A percentile compares a stretch with the other conserved stretches of the same genome.
phyloP scores from a whole-genome alignment of 2,797 vertebrate genomes.

The Anas bernieri region DNA sequence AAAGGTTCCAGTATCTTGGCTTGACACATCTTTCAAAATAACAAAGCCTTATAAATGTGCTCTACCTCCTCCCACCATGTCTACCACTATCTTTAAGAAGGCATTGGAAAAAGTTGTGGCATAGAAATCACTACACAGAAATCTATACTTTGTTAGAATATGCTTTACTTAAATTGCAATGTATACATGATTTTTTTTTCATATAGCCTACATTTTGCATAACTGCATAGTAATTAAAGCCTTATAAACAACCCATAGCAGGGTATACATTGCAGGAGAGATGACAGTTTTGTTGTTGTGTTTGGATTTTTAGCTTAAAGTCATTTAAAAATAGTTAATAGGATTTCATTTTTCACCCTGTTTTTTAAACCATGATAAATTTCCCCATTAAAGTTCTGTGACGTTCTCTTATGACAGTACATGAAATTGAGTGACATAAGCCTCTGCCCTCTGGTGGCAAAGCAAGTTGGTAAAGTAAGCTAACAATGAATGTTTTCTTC shows the following conservation, averaged over 20 bases:
- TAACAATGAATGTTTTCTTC: background rate
- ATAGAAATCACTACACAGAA: background rate
- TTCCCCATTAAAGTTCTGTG: background rate
- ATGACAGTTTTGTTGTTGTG: background rate
- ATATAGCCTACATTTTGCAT: background rate
- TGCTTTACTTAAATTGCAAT: background rate
- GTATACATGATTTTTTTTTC: background rate
- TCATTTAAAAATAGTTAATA: constrained; percentile 32
- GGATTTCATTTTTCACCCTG: constrained; percentile 26
- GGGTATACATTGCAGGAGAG: background rate
- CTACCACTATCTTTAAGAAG: background rate
- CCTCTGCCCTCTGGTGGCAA: constrained; percentile 62
- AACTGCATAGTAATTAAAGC: constrained; percentile 21
- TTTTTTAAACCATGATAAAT: constrained; percentile 10
- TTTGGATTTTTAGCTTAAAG: constrained; percentile 24
- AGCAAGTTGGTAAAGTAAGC: background rate
- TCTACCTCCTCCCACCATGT: background rate
- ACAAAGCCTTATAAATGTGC: background rate
- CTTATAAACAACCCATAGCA: background rate
- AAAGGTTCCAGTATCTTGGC: background rate
- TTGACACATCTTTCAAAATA: background rate
- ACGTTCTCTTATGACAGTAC: background rate
- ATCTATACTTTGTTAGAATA: background rate
- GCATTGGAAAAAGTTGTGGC: background rate
- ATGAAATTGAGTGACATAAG: constrained; percentile 21